Evolutionary conservation across 2,888 invertebrate genomes (phyloP).

Genomic region (Pyrocoelia pectoralis): DNA sequence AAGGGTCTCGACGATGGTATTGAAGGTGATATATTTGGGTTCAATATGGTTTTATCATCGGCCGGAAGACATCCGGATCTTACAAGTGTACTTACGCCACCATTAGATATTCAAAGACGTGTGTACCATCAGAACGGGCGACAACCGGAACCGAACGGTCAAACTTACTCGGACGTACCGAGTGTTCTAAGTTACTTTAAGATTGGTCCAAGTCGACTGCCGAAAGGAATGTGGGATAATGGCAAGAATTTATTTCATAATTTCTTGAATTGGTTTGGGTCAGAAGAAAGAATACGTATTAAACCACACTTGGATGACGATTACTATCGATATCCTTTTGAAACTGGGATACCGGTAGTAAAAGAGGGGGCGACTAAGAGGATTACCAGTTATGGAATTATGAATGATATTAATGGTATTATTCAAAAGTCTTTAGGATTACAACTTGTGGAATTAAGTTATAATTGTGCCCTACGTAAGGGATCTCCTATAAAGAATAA

Average conservation of each 20-base stretch:
- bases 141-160: not conserved
- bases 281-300: constrained; percentile 3
- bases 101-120: not conserved
- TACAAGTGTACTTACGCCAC: constrained; percentile 9
- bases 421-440: constrained; percentile 57
- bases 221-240: constrained; percentile 41
- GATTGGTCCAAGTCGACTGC: constrained; percentile 35
- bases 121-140: not conserved
- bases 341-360: not conserved
- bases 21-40: constrained; percentile 73
- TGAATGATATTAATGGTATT: constrained; percentile 29
- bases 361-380: constrained; percentile 20
- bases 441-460: constrained; percentile 60
- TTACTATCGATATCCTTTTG: constrained; percentile 22
- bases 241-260: constrained; percentile 27
- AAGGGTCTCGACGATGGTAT: constrained; percentile 71
- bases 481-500: constrained; percentile 61
- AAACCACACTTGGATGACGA: constrained; percentile 23
- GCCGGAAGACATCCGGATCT: constrained; percentile 56
- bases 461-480: constrained; percentile 59
- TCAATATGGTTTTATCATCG: constrained; percentile 69
- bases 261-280: not conserved
- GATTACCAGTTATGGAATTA: constrained; percentile 33
- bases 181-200: constrained; percentile 44
- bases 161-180: constrained; percentile 34